phyloP scores from a whole-genome alignment of 2,113 vertebrate genomes.

The Nesoenas mayeri region DNA sequence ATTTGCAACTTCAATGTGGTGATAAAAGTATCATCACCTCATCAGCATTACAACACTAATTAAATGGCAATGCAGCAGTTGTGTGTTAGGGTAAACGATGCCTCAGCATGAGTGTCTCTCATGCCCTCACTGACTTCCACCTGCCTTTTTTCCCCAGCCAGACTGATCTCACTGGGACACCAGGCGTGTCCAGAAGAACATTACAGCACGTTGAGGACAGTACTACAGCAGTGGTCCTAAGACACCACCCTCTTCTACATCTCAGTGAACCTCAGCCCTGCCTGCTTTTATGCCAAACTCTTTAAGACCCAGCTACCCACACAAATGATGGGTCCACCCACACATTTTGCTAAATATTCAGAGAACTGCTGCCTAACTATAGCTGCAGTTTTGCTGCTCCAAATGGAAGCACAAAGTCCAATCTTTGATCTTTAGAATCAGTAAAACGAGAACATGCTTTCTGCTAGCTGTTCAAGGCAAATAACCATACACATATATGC shows the following conservation, averaged over 20 bases:
- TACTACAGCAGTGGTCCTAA: background rate
- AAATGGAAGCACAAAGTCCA: background rate
- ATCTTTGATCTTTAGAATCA: background rate
- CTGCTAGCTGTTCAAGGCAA: background rate
- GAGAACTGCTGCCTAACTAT: background rate
- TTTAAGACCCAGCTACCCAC: background rate
- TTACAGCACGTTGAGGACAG: background rate
- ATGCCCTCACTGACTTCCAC: background rate
- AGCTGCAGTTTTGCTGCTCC: background rate
- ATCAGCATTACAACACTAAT: background rate
- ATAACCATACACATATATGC: background rate
- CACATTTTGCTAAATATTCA: background rate
- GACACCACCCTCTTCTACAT: background rate
- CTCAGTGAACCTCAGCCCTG: background rate
- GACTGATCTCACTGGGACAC: background rate
- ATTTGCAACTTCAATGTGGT: background rate
- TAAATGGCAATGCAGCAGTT: background rate
- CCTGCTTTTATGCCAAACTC: background rate
- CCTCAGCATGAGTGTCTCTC: background rate
- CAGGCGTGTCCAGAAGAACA: background rate
- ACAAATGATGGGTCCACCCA: background rate
- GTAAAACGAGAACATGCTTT: background rate
- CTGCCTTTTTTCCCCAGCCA: background rate
- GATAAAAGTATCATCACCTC: background rate
- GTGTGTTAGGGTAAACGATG: background rate